These are phyloP conservation scores for Coecobrya sp. DNA, from an alignment of 2,888 invertebrate species.

Conservation along the genomic window DNA sequence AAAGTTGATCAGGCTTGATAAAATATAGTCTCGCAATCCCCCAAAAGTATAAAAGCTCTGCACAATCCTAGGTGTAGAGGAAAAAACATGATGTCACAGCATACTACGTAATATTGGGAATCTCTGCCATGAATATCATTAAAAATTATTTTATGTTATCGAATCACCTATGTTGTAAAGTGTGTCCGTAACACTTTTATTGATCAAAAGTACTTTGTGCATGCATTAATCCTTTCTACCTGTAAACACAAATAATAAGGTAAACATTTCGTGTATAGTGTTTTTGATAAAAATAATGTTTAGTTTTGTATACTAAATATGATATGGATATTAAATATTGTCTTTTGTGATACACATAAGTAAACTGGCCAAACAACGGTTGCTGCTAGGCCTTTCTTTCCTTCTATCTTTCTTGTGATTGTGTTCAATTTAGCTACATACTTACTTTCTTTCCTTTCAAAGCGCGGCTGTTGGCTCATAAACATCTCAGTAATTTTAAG, in stretches of 20 bases:
- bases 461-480: conserved; percentile 22
- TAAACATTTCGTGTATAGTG: neutral
- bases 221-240: too few relatives aligned
- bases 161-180: too few relatives aligned
- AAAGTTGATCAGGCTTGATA: too few relatives aligned
- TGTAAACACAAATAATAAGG: neutral
- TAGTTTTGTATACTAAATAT: neutral
- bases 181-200: too few relatives aligned
- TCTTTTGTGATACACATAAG: neutral
- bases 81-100: too few relatives aligned
- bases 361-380: conserved; percentile 84
- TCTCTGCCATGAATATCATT: too few relatives aligned
- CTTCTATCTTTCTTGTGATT: conserved; percentile 76
- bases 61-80: too few relatives aligned
- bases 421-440: conserved; percentile 59
- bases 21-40: too few relatives aligned
- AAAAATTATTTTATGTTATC: too few relatives aligned
- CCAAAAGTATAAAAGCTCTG: too few relatives aligned
- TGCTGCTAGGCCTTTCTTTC: conserved; percentile 84
- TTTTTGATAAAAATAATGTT: neutral
- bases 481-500: neutral
- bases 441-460: conserved; percentile 14
- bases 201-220: too few relatives aligned
- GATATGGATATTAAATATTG: neutral
- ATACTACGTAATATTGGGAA: too few relatives aligned